Evolutionary conservation across 2,113 vertebrate genomes (phyloP), one percentile per base, ranked within the genome.

Genomic region (Loxodonta africana): DNA sequence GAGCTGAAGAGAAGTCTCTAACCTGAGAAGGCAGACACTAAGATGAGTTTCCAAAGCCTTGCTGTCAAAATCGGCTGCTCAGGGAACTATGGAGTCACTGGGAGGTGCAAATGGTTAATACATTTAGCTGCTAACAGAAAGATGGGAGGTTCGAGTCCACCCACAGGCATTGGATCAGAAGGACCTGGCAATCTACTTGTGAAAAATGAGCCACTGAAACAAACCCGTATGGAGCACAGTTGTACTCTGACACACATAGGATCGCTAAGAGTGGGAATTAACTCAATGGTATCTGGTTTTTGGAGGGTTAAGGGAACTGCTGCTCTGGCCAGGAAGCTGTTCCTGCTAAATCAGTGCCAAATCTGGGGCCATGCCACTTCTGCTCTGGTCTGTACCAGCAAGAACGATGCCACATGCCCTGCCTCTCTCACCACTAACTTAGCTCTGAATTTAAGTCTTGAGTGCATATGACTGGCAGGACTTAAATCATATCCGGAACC

Each of bases 1-100:
- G 60, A 21, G 73, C 46, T 92, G 14, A 20, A 53, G 85, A 44
- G 46, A 90, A 71, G 67, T 41, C 30, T 48, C 62, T 71, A 77
- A 71, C 20, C 8, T n/a, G 26, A 91, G 62, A 26, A 83, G 48
- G 12, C 11, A 81, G 78, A 10, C 26, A 44, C 37, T 46, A 60
- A 71, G 30, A 86, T 62, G 23, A 71, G 76, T 76, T 62, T 9
- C 51, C 74, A 77, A 83, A 89, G 67, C 8, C 73, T 89, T 48
- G 12, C 17, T 62, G 7, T 20, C 28, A 65, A 26, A 0, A 1
- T 33, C 8, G 23, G 10, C 46, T 63, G 8, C 17, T 82, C 4
- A 60, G 37, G 26, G 6, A 69, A 41, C 8, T 74, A 9, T 5
- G 14, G 73, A 41, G 73, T 37, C 73, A 74, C 73, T 41, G 37